Evolutionary conservation across 1,140 invertebrate species (phyloP), one percentile per base, ranked within the genome.

Genomic region (Rhopalosiphum padi): DNA sequence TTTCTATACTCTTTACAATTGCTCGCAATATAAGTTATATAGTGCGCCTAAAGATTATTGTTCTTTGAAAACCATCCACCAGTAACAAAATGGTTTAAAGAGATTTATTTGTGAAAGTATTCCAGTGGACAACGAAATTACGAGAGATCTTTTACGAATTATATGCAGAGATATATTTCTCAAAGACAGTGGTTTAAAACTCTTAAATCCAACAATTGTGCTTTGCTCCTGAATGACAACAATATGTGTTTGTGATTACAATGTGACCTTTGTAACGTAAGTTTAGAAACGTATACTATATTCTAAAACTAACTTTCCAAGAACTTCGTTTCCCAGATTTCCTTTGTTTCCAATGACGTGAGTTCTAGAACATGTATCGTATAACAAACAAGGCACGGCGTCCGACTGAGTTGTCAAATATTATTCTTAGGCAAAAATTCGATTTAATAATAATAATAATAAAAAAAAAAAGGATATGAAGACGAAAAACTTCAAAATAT

Each of bases 401-500:
- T 89, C 1, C 35, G 35, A 53, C n/a, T 21, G 15, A 9, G 83
- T 86, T 55, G 23, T 55, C 21, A 35, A 87, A 87, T 88, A 88
- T 88, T 37, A 25, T 55, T 37, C 9, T 37, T 55, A 55, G 30
- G 1, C 46, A 9, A 8, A 89, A 89, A 89, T 89, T 37, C 9
- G 35, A 89, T 89, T 89, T 53, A 23, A 37, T 89, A 89, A 55
- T 41, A 48, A 55, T 55, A 55, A 89, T 30, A 85, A 86, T 30
- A 55, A 89, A 43, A 85, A 48, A 15, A 15, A 86, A 6, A 25
- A 86, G 11, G 6, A 86, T 46, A 89, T 21, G 0, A 22, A 89
- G 37, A 43, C 3, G 1, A 83, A 43, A 11, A 85, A 23, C 22
- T 48, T 30, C 18, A 35, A n/a, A 48, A 43, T 86, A 30, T 6